Evolutionary conservation across 1,140 invertebrate species (phyloP), one percentile per base, ranked within the genome.

Genomic region (Meloidogyne floridensis): DNA sequence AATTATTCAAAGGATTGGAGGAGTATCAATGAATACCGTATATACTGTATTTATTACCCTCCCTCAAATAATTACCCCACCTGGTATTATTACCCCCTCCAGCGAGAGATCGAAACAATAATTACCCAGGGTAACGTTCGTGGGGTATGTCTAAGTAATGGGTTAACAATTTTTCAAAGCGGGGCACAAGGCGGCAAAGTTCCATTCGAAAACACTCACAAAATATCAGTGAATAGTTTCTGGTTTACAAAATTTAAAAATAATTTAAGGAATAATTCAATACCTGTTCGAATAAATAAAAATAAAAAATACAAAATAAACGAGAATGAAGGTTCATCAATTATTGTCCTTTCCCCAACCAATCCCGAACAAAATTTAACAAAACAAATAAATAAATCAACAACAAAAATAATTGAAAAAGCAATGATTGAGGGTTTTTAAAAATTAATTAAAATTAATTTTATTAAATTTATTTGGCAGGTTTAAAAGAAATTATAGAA

Each of bases 361-460:
- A n/a, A 43, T 43, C 75, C 75, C 2, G 75, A 59, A 56, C 43
- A 77, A 56, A 54, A 54, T n/a, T 77, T 77, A 43, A 43, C 53
- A 59, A 56, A 56, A n/a, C 56, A 77, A 51, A 47, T 69, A 56
- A 56, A 77, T 77, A 56, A 65, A 42, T 56, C 13, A 32, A 43
- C 75, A 11, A 11, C 13, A 18, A 77, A 77, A 43, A 65, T 56
- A 15, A 32, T 77, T 42, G 8, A 56, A 54, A 77, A 77, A 43
- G 56, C 32, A 2, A 77, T 77, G 75, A 7, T 56, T 42, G 69
- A 77, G 53, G 75, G 75, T 47, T 75, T 75, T 43, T 8, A n/a
- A 13, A 53, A 15, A 10, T 65, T 65, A 77, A 20, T 18, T n/a
- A 32, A 32, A 42, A n/a, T 32, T 15, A 51, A 32, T 0, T 32